Percentiles rank a stretch among this genome's conserved stretches.
phyloP scores from a whole-genome alignment of 1,140 invertebrate species.

The Drosophila pallidifrons region DNA sequence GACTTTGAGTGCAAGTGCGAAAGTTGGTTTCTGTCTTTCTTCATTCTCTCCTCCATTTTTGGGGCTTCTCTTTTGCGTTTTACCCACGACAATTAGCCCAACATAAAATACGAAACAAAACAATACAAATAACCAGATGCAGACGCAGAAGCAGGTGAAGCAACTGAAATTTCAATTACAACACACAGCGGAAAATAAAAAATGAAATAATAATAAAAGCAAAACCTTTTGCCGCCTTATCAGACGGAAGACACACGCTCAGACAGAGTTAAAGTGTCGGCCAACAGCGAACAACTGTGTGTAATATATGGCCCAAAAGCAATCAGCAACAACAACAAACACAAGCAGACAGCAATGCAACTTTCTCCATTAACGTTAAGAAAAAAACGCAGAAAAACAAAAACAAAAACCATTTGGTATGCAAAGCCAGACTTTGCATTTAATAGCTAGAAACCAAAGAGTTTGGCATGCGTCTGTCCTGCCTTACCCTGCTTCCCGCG shows the following conservation, averaged over 20 bases:
- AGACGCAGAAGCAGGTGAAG: slow-evolving; percentile 66
- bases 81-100: slow-evolving; percentile 72
- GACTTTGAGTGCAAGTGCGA: slow-evolving; percentile 20
- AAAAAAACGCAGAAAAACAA: slow-evolving; percentile 18
- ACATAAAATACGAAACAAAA: slow-evolving; percentile 21
- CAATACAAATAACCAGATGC: slow-evolving; percentile 47
- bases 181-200: slow-evolving; percentile 54
- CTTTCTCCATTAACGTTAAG: slow-evolving; percentile 54
- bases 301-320: slow-evolving; percentile 42
- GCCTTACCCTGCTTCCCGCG: slow-evolving; percentile 1
- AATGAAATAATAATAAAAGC: slow-evolving; percentile 37
- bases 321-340: slow-evolving; percentile 27
- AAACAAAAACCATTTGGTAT: slow-evolving; percentile 36
- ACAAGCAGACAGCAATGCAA: slow-evolving; percentile 37
- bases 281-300: slow-evolving; percentile 24
- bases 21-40: slow-evolving; percentile 47
- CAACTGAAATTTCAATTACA: slow-evolving; percentile 78
- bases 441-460: slow-evolving; percentile 28
- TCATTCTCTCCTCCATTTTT: slow-evolving; percentile 5
- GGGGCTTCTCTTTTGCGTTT: slow-evolving; percentile 13
- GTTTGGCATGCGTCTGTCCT: slow-evolving; percentile 35
- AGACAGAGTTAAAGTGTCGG: slow-evolving; percentile 32
- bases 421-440: slow-evolving; percentile 31
- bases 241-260: slow-evolving; percentile 62
- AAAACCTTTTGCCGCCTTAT: slow-evolving; percentile 53